Evolutionary conservation across 2,797 vertebrate genomes (phyloP).

Genomic region (Pantherophis vulpinus): DNA sequence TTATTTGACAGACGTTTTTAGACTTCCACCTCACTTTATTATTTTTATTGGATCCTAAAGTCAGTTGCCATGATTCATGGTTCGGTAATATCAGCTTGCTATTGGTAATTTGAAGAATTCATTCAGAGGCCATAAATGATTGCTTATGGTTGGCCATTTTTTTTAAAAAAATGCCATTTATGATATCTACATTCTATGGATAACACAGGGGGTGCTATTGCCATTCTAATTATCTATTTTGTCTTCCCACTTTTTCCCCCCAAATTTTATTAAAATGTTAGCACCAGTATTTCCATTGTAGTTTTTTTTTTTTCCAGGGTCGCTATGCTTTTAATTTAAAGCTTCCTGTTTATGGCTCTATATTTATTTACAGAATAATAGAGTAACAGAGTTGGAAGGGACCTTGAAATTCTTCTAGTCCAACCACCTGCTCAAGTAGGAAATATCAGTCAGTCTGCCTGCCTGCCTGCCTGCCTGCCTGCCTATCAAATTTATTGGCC

Average conservation of each 20-base stretch:
- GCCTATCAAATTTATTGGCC: background rate
- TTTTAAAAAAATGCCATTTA: background rate
- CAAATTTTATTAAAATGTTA: background rate
- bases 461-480: background rate
- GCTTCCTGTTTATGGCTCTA: background rate
- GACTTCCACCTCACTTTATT: background rate
- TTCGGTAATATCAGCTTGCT: background rate
- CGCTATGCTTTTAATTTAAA: background rate
- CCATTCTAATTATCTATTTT: background rate
- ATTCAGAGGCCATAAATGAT: background rate
- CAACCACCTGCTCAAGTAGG: background rate
- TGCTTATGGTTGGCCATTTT: background rate
- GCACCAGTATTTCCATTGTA: background rate
- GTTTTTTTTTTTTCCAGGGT: background rate
- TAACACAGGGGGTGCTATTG: background rate
- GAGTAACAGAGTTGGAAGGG: background rate
- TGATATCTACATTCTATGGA: background rate
- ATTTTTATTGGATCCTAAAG: background rate
- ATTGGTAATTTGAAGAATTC: background rate
- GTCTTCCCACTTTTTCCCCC: background rate
- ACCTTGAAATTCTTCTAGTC: background rate
- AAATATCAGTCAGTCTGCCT: background rate
- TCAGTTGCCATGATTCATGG: background rate
- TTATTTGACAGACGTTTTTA: background rate
- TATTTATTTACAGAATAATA: background rate